Conservation (phyloP, 1,140 invertebrate species). For the Halictus rubicundus region DNA sequence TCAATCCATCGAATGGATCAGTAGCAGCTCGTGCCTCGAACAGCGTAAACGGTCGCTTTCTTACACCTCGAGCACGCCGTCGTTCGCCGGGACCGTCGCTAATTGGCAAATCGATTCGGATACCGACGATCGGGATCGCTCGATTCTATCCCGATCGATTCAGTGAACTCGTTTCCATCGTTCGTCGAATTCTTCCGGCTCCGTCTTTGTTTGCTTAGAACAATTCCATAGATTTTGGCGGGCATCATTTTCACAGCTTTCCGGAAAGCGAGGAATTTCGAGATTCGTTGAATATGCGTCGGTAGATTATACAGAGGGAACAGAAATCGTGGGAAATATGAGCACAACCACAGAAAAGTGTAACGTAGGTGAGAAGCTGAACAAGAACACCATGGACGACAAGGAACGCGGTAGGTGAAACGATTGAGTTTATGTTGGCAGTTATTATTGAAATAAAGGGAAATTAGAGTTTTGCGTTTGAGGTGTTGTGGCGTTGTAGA, state of each 20-base stretch:
- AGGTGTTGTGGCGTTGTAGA: no score
- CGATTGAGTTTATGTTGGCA: neutral
- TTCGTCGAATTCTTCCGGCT: no score
- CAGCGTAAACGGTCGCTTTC: neutral
- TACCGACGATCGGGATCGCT: neutral
- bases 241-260: no score
- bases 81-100: neutral
- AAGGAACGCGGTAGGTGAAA: neutral
- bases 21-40: neutral
- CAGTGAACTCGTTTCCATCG: no score
- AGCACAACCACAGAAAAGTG: neutral
- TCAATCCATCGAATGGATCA: conserved; percentile 2
- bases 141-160: neutral
- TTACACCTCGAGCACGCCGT: neutral
- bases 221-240: no score
- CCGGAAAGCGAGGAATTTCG: no score
- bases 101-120: neutral
- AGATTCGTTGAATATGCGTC: neutral
- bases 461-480: no score
- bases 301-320: neutral
- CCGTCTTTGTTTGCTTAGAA: no score
- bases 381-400: neutral
- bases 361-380: neutral
- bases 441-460: neutral
- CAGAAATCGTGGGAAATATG: neutral